These are phyloP conservation scores for Meiosimyza platycephala DNA, from an alignment of 2,888 invertebrate species.

Conservation along the genomic window DNA sequence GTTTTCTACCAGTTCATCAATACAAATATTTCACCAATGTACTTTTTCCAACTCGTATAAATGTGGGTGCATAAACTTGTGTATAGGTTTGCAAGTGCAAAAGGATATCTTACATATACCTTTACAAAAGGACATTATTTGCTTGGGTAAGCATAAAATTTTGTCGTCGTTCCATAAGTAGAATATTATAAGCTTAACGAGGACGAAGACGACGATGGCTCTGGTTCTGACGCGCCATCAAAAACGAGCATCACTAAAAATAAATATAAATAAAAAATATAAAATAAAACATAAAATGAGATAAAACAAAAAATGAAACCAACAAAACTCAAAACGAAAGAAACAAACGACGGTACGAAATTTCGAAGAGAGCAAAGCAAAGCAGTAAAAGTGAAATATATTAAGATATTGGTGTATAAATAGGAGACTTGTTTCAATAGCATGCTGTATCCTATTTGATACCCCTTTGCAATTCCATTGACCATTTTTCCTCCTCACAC, in stretches of 20 bases:
- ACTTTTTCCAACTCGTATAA: too few relatives aligned
- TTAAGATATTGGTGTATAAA: background rate
- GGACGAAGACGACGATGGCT: too few relatives aligned
- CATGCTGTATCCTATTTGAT: background rate
- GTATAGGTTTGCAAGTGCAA: constrained; percentile 4
- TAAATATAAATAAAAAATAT: constrained; percentile 32
- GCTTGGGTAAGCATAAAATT: constrained; percentile 41
- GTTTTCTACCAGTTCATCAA: too few relatives aligned
- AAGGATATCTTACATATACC: constrained; percentile 22
- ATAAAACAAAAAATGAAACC: constrained; percentile 1
- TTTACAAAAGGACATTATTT: constrained; percentile 37
- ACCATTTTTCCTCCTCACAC: background rate
- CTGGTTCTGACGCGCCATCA: constrained; percentile 14
- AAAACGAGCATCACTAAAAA: constrained; percentile 32
- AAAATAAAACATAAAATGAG: background rate
- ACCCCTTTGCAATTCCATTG: background rate
- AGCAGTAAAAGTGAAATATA: background rate
- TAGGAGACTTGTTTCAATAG: constrained; percentile 8
- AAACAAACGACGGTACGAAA: background rate
- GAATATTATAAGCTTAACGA: constrained; percentile 24
- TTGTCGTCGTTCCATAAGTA: constrained; percentile 32
- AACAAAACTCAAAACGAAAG: background rate
- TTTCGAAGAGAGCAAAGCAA: background rate
- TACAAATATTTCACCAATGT: too few relatives aligned
- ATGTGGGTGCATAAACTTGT: background rate